Evolutionary conservation across 2,888 invertebrate genomes (phyloP), one percentile per base, ranked within the genome.

Genomic region (Pogonocherus hispidulus): DNA sequence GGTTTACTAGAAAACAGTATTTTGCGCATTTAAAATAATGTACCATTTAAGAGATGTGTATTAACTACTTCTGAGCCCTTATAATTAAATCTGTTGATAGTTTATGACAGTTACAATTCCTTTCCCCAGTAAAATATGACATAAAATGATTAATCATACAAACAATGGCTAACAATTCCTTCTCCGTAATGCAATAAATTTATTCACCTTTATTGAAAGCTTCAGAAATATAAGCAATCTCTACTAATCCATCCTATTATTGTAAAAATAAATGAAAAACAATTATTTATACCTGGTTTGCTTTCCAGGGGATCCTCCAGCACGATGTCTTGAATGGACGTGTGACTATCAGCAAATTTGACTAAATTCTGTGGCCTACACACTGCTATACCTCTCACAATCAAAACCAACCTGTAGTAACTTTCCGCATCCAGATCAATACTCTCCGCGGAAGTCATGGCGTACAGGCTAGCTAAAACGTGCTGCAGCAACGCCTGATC

Each of bases 371-470:
- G 89, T 0, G 98, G 96, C 8, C 97, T 88, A 0, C 93, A 88
- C 9, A 94, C 91, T 8, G 97, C 96, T 52, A 98, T 94, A 41
- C 94, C 92, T 47, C 97, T 89, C 0, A 95, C 94, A 11, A 95
- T 90, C 62, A 96, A 86, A 41, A 97, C 91, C 22, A 97, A 88
- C 1, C 96, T 90, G 86, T 96, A 96, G 85, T 93, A 97, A 62
- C 94, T 94, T 83, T 98, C 97, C 0, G 97, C 95, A 85, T 97
- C 96, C 72, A 95, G 90, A 79, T 93, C 91, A 2, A 88, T 86
- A 1, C 74, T 69, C 35, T 84, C 83, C 1, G 85, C 82, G 41
- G 52, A 65, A 8, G 73, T 71, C 82, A 94, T 89, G 66, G 89
- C 87, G 57, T 88, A 89, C 23, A 95, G 86, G 20, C 92, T 91